Base-by-base conservation (phyloP, 2,113 vertebrate genomes). In the Pseudopodoces humilis region DNA sequence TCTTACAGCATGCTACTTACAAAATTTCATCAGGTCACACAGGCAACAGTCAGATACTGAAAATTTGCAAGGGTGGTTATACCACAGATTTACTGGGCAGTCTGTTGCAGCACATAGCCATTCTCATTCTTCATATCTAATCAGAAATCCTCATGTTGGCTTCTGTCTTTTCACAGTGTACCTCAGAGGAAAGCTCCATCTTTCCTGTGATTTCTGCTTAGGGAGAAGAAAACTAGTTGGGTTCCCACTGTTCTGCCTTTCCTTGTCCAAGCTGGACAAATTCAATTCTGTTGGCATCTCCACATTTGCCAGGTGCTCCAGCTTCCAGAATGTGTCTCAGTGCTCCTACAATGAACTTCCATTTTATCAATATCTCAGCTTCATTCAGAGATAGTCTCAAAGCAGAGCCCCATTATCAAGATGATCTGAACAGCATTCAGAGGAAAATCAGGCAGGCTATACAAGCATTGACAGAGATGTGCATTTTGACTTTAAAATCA, bases 401-500 rank as follows among this genome's bases (percentile, higher is more conserved):
- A 75, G 72, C 16, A 74, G 10, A 56, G 39, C 27, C n/a, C 10
- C 55, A n/a, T 81, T 44, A 77, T 25, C 37, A 83, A 19, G n/a
- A 69, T 35, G 23, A 33, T 11, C 52, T 76, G 46, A 50, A 62
- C 12, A 52, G 21, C 41, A 83, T 58, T 78, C 77, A 78, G 50
- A 83, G 52, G 43, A 82, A 88, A 77, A 94, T 52, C 18, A 88
- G 43, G 27, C 44, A 52, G 39, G n/a, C 62, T 77, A 47, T 43
- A 50, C 11, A 6, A 79, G 62, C 50, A 93, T 39, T 49, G 69
- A 67, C 27, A 43, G 50, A 90, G 25, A 81, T 13, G 18, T 3
- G 1, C 85, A 80, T 92, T 96, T 91, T 96, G 89, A 90, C 94
- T 96, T 96, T 81, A 92, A n/a, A 94, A 84, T 94, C 88, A 96